A percentile compares a stretch with the other conserved stretches of the same genome.
phyloP scores from a whole-genome alignment of 2,888 invertebrate genomes.

The Netelia fuscicornis region DNA sequence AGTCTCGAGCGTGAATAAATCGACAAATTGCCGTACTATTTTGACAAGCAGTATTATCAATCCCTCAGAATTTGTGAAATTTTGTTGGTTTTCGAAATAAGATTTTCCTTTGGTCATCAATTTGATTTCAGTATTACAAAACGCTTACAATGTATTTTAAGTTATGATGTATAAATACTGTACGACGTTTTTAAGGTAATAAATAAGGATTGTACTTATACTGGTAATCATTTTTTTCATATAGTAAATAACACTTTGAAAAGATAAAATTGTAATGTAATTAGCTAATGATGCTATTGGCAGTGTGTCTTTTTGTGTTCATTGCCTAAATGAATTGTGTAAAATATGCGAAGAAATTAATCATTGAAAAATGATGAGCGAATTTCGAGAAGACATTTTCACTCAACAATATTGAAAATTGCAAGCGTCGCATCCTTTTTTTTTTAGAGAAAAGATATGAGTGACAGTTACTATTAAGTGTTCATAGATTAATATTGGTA shows the following conservation, averaged over 20 bases:
- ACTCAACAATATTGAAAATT: too few relatives aligned
- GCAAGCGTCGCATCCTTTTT: too few relatives aligned
- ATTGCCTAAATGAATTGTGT: too few relatives aligned
- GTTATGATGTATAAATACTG: slow-evolving; percentile 17
- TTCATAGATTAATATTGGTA: too few relatives aligned
- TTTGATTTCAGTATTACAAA: slow-evolving; percentile 27
- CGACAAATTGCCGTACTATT: background rate
- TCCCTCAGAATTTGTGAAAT: background rate
- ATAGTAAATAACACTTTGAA: background rate
- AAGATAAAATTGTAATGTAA: background rate
- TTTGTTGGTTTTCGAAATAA: background rate
- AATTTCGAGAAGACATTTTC: too few relatives aligned
- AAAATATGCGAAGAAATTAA: too few relatives aligned
- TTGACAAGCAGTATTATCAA: slow-evolving; percentile 29
- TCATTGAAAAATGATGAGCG: too few relatives aligned
- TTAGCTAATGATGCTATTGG: background rate
- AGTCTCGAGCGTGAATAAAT: background rate
- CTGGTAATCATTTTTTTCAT: background rate
- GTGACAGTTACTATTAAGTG: too few relatives aligned
- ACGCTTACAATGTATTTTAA: slow-evolving; percentile 8
- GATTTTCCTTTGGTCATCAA: slow-evolving; percentile 5
- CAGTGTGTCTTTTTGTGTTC: background rate
- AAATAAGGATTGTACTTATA: slow-evolving; percentile 36
- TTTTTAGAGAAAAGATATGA: too few relatives aligned
- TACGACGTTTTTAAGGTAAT: slow-evolving; percentile 12